phyloP scores from a whole-genome alignment of 2,113 vertebrate species.

The Shinisaurus crocodilurus region DNA sequence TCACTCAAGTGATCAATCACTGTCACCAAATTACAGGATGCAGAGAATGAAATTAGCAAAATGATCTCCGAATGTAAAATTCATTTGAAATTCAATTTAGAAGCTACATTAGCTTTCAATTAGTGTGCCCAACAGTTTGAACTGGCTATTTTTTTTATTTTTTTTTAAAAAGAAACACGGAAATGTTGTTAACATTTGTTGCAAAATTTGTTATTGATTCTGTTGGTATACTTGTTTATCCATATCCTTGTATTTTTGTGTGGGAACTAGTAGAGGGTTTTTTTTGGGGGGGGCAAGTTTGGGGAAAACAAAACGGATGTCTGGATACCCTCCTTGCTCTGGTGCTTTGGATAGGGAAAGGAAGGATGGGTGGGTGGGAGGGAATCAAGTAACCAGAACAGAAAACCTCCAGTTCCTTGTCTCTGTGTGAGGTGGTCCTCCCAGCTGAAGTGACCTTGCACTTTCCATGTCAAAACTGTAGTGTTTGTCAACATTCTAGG shows the following conservation, averaged over 20 bases:
- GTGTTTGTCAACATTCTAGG: neutral
- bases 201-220: constrained; percentile 40
- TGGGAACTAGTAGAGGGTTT: constrained; percentile 32
- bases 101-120: constrained; percentile 69
- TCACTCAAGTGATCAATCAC: constrained; percentile 75
- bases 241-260: constrained; percentile 35
- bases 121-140: constrained; percentile 65
- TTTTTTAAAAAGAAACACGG: constrained; percentile 16
- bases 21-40: constrained; percentile 73
- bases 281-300: too few relatives aligned
- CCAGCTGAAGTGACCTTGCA: neutral
- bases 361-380: neutral
- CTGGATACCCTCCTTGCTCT: neutral
- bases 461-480: neutral
- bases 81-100: constrained; percentile 74
- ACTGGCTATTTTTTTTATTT: constrained; percentile 32
- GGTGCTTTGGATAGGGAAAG: too few relatives aligned
- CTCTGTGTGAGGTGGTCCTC: neutral
- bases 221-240: constrained; percentile 26
- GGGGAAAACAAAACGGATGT: neutral
- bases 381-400: neutral
- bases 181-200: constrained; percentile 65
- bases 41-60: constrained; percentile 69
- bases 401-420: neutral
- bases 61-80: constrained; percentile 70